Evolutionary conservation across 2,797 vertebrate genomes (phyloP).

Genomic region (Alfaro cultratus): DNA sequence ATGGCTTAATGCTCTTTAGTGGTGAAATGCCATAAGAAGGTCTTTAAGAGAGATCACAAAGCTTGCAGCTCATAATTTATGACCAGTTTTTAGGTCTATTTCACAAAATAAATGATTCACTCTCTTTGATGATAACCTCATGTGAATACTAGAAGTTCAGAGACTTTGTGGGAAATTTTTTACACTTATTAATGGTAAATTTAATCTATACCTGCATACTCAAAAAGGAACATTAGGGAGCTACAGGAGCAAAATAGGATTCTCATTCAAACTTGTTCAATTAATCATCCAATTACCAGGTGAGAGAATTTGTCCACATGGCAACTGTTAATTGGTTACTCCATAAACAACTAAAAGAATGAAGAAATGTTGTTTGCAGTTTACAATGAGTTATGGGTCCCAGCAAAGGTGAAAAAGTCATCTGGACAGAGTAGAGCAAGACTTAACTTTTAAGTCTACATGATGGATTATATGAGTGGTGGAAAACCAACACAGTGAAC

Average conservation of each 20-base stretch:
- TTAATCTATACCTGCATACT: neutral
- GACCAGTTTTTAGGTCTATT: neutral
- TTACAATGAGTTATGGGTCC: neutral
- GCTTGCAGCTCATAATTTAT: neutral
- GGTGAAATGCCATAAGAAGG: neutral
- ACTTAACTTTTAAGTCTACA: neutral
- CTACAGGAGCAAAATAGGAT: neutral
- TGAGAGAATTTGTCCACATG: neutral
- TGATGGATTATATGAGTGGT: neutral
- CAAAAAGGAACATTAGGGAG: neutral
- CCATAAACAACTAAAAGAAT: neutral
- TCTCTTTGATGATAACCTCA: neutral
- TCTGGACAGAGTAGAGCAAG: neutral
- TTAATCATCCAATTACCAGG: neutral
- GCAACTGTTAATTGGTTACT: neutral
- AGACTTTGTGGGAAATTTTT: slow-evolving; percentile 13
- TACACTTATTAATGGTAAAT: slow-evolving; percentile 17
- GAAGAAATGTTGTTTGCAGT: neutral
- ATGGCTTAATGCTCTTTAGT: neutral
- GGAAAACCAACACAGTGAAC: neutral
- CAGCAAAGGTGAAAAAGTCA: neutral
- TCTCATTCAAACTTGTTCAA: neutral
- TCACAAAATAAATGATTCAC: neutral
- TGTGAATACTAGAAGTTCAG: neutral
- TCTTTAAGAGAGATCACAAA: neutral